A percentile compares a stretch with the other conserved stretches of the same genome.
phyloP scores from a whole-genome alignment of 2,113 vertebrate species.

The Oxyura jamaicensis region DNA sequence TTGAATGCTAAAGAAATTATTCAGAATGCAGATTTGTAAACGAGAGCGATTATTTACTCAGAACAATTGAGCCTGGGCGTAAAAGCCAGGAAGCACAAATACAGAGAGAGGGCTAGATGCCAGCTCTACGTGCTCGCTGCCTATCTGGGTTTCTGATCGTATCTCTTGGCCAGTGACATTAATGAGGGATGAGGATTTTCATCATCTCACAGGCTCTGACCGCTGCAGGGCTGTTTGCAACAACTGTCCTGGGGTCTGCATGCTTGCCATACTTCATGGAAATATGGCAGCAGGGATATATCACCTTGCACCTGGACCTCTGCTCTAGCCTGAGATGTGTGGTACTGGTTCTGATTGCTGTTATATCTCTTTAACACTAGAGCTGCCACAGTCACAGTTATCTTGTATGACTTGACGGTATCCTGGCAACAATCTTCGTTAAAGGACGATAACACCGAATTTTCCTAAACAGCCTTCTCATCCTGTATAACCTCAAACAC shows the following conservation, averaged over 20 bases:
- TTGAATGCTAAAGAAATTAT: constrained; percentile 52
- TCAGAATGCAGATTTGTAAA: constrained; percentile 61
- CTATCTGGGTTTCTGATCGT: neutral
- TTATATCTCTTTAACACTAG: neutral
- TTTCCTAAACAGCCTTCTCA: constrained; percentile 1
- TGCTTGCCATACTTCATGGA: neutral
- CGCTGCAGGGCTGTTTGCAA: neutral
- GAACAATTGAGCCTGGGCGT: constrained; percentile 27
- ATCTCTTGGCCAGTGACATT: neutral
- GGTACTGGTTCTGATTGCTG: neutral
- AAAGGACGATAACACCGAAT: neutral
- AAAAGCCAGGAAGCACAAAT: constrained; percentile 50
- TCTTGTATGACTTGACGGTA: neutral
- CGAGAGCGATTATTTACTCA: neutral
- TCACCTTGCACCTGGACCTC: neutral
- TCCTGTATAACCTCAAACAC: neutral
- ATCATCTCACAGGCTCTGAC: neutral
- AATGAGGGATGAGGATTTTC: neutral
- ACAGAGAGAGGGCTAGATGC: neutral
- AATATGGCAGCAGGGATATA: neutral
- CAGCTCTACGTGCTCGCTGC: neutral
- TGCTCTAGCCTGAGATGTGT: neutral
- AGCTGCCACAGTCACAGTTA: neutral
- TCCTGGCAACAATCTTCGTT: constrained; percentile 47
- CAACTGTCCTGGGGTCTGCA: neutral